phyloP scores from a whole-genome alignment of 2,888 invertebrate genomes.

The Noctua pronuba region DNA sequence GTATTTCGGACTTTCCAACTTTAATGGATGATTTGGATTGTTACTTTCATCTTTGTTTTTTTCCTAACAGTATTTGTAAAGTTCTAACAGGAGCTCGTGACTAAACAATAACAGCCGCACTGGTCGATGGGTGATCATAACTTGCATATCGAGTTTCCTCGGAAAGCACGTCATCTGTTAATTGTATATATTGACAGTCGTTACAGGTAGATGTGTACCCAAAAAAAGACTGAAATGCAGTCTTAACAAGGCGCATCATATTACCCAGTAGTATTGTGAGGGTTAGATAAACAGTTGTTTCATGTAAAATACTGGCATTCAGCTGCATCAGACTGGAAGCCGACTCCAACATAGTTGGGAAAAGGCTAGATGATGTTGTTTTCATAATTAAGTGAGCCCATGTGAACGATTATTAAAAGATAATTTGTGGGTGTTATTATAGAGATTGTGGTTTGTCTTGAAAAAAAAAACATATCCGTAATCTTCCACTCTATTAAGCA shows the following conservation, averaged over 20 bases:
- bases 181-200: background rate
- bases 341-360: background rate
- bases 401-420: background rate
- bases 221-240: background rate
- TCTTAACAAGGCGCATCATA: background rate
- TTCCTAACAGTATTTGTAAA: background rate
- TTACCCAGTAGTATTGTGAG: background rate
- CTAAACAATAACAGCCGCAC: background rate
- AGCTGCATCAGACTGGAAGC: background rate
- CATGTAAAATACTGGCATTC: background rate
- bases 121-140: background rate
- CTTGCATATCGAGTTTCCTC: background rate
- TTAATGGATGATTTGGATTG: conserved; percentile 24
- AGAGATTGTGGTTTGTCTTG: conserved; percentile 32
- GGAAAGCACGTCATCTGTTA: background rate
- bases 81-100: no score
- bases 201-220: background rate
- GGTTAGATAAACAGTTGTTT: background rate
- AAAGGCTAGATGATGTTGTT: background rate
- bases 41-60: conserved; percentile 14
- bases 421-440: background rate
- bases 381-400: background rate
- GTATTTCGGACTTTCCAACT: conserved; percentile 19
- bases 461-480: background rate
- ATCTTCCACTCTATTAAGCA: conserved; percentile 15